phyloP scores from a whole-genome alignment of 2,888 invertebrate species.

The Spialia ferax region DNA sequence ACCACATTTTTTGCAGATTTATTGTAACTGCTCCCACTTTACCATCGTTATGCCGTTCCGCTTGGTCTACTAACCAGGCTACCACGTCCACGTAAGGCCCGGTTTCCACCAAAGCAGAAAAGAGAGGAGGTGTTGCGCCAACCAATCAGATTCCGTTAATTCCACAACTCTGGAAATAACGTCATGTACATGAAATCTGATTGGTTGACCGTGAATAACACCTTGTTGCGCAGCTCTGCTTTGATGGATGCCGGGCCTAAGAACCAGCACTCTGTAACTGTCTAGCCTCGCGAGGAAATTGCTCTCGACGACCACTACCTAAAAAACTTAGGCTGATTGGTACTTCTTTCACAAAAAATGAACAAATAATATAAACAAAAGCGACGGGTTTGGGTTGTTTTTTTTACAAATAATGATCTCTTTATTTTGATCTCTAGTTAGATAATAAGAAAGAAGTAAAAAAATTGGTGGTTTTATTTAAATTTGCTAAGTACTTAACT shows the following conservation, averaged over 20 bases:
- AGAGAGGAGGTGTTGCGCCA: no score
- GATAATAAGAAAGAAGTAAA: neutral
- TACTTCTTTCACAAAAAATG: neutral
- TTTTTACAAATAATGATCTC: neutral
- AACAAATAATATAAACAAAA: neutral
- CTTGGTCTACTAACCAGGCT: slow-evolving; percentile 27
- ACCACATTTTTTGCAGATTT: slow-evolving; percentile 16
- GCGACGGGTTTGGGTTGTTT: neutral
- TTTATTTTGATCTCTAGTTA: neutral
- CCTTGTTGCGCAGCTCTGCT: no score
- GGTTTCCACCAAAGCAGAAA: no score
- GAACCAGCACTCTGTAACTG: slow-evolving; percentile 30
- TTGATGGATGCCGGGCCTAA: no score
- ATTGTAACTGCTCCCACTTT: slow-evolving; percentile 15
- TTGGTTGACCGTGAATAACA: no score
- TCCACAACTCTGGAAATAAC: no score
- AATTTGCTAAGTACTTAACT: no score
- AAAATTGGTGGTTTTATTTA: no score
- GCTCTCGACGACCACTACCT: slow-evolving; percentile 21
- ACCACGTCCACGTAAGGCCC: no score
- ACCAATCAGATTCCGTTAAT: no score
- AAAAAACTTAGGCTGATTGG: slow-evolving; percentile 6
- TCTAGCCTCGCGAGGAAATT: slow-evolving; percentile 32
- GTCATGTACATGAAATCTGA: no score
- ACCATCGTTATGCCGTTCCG: slow-evolving; percentile 36